A percentile compares a stretch with the other conserved stretches of the same genome.
Conservation (phyloP, 2,888 invertebrate genomes). For the Formica aserva region DNA sequence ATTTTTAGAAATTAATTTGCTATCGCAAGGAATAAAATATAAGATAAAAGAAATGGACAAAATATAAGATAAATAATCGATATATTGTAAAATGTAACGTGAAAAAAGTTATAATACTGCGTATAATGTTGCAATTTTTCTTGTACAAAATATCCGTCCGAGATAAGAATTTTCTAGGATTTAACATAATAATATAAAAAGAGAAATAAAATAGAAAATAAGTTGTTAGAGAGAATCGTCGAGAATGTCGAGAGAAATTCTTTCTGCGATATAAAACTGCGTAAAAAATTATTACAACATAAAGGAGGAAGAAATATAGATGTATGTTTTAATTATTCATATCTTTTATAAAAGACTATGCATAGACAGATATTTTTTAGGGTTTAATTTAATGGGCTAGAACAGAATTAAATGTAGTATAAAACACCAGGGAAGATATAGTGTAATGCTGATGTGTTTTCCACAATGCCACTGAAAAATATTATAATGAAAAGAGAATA, state of each 20-base stretch:
- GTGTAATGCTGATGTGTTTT: not conserved
- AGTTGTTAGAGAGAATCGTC: not conserved
- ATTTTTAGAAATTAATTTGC: constrained; percentile 3
- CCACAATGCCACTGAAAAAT: not conserved
- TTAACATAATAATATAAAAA: not conserved
- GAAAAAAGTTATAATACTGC: constrained; percentile 15
- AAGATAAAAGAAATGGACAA: not conserved
- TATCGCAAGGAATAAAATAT: not conserved
- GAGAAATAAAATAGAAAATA: constrained; percentile 6
- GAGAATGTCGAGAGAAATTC: not conserved
- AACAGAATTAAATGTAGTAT: not conserved
- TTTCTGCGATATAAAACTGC: constrained; percentile 10
- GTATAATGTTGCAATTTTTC: not conserved
- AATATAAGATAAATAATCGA: constrained; percentile 8
- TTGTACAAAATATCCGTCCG: constrained; percentile 1
- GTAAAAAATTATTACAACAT: constrained; percentile 8
- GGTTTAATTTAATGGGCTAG: constrained; percentile 2
- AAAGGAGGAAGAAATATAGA: not conserved
- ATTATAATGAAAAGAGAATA: not conserved
- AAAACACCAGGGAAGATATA: not conserved
- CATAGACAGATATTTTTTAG: not conserved
- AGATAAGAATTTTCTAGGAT: constrained; percentile 38
- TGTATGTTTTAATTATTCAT: constrained; percentile 36
- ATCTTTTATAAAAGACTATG: constrained; percentile 3
- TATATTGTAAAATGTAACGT: constrained; percentile 4